Evolutionary conservation across 1,140 invertebrate genomes (phyloP), one percentile per base, ranked within the genome.

Genomic region (Sitodiplosis mosellana): DNA sequence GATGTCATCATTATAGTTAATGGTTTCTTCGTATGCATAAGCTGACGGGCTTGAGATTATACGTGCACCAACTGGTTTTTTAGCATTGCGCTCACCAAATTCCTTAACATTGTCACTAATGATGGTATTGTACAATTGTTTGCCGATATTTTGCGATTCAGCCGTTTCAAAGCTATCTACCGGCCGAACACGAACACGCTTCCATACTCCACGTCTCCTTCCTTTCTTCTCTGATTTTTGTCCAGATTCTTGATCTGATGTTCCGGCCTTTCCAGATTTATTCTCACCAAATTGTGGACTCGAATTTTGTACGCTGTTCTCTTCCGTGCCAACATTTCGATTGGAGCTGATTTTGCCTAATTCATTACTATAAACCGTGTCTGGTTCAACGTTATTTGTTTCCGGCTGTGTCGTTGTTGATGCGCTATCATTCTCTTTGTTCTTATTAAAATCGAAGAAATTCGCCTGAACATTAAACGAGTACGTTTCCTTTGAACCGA

Each of bases 81-180:
- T 59, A 55, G 22, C 18, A 52, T 18, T 40, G 41, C 33, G 19
- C 20, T n/a, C 46, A 18, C 38, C 38, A 22, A 41, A 22, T 41
- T 33, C 38, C 14, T 42, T 36, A 27, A 22, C 41, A 43, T 34
- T 43, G 27, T 33, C 38, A 2, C 47, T 48, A 4, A 27, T 19
- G 37, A 64, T 27, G 2, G 60, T 55, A 27, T 63, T 63, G 36
- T 51, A 55, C 0, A 62, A 51, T 36, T 61, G 61, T 0, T 56
- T 56, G 11, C 57, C 61, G n/a, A 64, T 53, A 45, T 59, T 59
- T 55, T 81, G 78, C 1, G 78, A 80, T 57, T 81, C 80, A 1
- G 78, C 78, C 15, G 70, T 71, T 55, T 80, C 78, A 18, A 81
- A 73, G 21, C 69, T 67, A 59, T 81, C 78, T 2, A 70, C 59